Evolutionary conservation across 2,888 invertebrate species (phyloP), one percentile per base, ranked within the genome.

Genomic region (Punctoribates punctum): DNA sequence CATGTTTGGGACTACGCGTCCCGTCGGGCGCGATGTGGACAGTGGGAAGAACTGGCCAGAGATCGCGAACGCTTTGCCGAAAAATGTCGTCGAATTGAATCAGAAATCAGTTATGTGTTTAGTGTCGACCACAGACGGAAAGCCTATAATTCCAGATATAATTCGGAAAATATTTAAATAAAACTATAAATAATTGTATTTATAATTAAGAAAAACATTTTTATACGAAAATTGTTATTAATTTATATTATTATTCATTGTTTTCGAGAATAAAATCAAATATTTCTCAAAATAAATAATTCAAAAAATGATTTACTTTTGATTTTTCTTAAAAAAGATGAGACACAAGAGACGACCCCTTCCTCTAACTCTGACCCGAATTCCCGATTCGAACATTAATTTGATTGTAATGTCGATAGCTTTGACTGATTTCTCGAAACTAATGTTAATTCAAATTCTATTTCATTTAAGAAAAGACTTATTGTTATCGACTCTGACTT

Each of bases 1-100:
- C 20, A 38, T 17, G 67, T 67, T 67, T 67, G 67, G 67, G 67
- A 67, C n/a, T 67, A 38, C n/a, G 67, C 67, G 4, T 38, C 34
- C n/a, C 34, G 67, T n/a, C 34, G n/a, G 67, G 34, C 67, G 1
- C 34, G 67, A n/a, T 38, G 67, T 38, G 67, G 67, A n/a, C 3
- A 38, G 17, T 67, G 67, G 67, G 67, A 67, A 17, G 34, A 67
- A n/a, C n/a, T 67, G 67, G 67, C 67, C 15, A 17, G 34, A 8
- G 67, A 67, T 67, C 34, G 67, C 6, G 38, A 67, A 20, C 34
- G 67, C 1, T 67, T 67, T 25, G 67, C 67, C n/a, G 67, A 67
- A 17, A 67, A 67, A 11, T 67, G 67, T 67, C 67, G 67, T 15
- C 5, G 67, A 34, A 67, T 67, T 38, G 67, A 67, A 20, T 20